Conservation (phyloP, 2,888 invertebrate species). For the Ypsolopha scabrella region DNA sequence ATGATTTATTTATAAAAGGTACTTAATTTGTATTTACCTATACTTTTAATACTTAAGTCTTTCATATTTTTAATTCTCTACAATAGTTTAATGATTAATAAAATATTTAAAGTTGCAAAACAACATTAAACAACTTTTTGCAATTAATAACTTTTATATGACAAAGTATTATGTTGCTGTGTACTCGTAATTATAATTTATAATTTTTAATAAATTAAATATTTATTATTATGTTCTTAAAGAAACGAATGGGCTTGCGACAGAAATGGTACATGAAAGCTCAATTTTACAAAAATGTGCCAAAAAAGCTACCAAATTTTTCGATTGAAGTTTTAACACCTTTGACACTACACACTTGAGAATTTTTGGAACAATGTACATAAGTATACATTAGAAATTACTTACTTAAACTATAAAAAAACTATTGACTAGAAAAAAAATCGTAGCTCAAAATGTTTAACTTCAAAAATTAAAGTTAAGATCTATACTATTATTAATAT, state of each 20-base stretch:
- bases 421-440: conserved; percentile 42
- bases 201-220: no score
- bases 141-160: no score
- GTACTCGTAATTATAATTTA: no score
- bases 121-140: no score
- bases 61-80: no score
- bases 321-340: conserved; percentile 19
- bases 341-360: conserved; percentile 20
- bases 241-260: conserved; percentile 12
- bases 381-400: conserved; percentile 42
- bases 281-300: conserved; percentile 47
- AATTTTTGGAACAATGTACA: conserved; percentile 62
- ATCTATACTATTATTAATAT: conserved; percentile 31
- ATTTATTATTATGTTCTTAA: not conserved
- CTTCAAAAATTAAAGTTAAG: conserved; percentile 45
- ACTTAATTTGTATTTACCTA: no score
- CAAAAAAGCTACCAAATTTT: conserved; percentile 27
- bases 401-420: conserved; percentile 18
- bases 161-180: no score
- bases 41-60: no score
- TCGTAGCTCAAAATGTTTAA: conserved; percentile 57
- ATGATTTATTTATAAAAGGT: not conserved
- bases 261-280: conserved; percentile 33
- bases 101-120: no score
- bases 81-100: no score